These are phyloP conservation scores for Petrolisthes manimaculis DNA, from an alignment of 2,888 invertebrate genomes.

Conservation along the genomic window DNA sequence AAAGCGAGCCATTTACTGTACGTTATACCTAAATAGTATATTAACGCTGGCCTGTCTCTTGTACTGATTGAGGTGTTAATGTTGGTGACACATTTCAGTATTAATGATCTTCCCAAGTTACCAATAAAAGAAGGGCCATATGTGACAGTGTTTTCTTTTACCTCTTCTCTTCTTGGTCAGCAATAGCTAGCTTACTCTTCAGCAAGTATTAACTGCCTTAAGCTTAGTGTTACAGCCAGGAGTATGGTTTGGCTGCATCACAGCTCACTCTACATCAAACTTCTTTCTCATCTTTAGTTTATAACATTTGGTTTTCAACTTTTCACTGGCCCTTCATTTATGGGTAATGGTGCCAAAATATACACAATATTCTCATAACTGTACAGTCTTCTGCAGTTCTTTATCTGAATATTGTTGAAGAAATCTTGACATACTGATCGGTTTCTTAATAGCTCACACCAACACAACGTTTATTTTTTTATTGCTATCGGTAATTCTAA, in stretches of 20 bases:
- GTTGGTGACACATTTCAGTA: constrained; percentile 32
- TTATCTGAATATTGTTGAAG: no score
- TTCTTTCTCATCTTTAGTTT: background rate
- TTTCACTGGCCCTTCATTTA: constrained; percentile 55
- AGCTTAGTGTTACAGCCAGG: background rate
- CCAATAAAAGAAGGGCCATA: constrained; percentile 61
- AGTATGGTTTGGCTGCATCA: background rate
- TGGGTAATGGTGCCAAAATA: constrained; percentile 34
- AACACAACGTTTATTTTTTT: no score
- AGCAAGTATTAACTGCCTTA: background rate
- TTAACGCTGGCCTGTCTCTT: background rate
- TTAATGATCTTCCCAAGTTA: constrained; percentile 36
- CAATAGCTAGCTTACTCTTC: constrained; percentile 2
- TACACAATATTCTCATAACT: no score
- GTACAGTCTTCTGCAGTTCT: no score
- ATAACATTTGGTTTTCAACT: background rate
- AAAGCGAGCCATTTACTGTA: background rate
- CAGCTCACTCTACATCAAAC: background rate
- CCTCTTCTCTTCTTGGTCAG: constrained; percentile 41
- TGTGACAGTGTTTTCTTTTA: constrained; percentile 56
- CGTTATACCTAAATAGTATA: background rate
- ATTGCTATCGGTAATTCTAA: no score
- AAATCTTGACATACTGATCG: no score
- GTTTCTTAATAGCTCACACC: no score
- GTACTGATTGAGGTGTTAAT: background rate